A percentile compares a stretch with the other conserved stretches of the same genome.
Evolutionary conservation across 2,113 vertebrate genomes (phyloP).

Genomic region (Campylorhamphus procurvoides): DNA sequence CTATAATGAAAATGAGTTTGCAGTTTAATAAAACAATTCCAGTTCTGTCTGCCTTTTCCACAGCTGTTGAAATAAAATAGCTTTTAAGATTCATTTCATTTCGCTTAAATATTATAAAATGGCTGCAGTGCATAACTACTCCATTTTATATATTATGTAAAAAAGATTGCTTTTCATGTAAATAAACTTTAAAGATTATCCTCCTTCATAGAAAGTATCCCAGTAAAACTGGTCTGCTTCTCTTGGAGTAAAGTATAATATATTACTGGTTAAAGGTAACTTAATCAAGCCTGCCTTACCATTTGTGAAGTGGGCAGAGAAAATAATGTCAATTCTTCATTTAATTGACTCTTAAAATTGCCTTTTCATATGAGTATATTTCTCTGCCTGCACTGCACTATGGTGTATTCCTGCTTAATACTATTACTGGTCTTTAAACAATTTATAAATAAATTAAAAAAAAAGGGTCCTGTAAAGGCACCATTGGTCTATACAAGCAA

Average conservation of each 20-base stretch:
- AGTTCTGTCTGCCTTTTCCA: background rate
- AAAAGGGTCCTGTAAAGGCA: background rate
- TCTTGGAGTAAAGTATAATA: conserved; percentile 64
- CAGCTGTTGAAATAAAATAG: conserved; percentile 19
- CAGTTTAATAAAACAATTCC: background rate
- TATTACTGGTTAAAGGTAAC: conserved; percentile 57
- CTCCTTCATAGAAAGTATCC: conserved; percentile 45
- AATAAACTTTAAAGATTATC: conserved; percentile 48
- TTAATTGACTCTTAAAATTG: conserved; percentile 19
- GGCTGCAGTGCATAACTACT: conserved; percentile 50
- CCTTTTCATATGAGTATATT: background rate
- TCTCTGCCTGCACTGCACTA: background rate
- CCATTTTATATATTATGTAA: conserved; percentile 53
- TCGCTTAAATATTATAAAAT: conserved; percentile 47
- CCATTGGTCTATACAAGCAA: background rate
- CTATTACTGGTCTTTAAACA: background rate
- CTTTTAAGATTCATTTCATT: conserved; percentile 35
- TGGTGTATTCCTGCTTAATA: background rate
- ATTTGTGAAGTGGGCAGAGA: conserved; percentile 29
- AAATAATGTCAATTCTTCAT: background rate
- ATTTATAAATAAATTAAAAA: background rate
- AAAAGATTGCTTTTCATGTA: conserved; percentile 43
- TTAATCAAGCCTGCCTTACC: conserved; percentile 36
- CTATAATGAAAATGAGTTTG: background rate
- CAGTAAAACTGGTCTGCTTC: conserved; percentile 71